Evolutionary conservation across 1,140 invertebrate genomes (phyloP).

Genomic region (Nebria ingens): DNA sequence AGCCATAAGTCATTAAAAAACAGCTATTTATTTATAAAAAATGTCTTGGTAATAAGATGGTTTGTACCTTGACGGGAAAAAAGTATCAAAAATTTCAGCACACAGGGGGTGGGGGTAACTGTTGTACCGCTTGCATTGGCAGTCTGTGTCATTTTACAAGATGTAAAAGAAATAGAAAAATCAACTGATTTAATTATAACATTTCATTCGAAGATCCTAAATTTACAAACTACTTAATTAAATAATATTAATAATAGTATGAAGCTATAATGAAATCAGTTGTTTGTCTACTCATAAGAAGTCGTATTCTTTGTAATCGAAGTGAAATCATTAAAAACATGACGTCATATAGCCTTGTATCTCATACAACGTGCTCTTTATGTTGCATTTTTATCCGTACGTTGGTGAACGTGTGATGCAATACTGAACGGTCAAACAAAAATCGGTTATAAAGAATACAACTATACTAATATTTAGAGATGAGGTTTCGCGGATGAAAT

Average conservation of each 20-base stretch:
- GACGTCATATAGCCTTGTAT: not conserved
- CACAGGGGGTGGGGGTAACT: too few relatives aligned
- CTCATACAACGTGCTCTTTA: not conserved
- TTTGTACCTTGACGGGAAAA: slow-evolving; percentile 11
- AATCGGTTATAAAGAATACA: too few relatives aligned
- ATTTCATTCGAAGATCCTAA: not conserved
- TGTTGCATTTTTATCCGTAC: slow-evolving; percentile 1
- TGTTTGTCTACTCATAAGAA: too few relatives aligned
- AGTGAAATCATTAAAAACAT: not conserved
- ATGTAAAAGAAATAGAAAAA: not conserved
- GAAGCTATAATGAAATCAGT: too few relatives aligned
- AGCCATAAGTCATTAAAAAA: slow-evolving; percentile 13
- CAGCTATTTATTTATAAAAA: slow-evolving; percentile 15
- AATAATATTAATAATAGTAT: slow-evolving; percentile 1
- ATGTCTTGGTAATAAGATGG: not conserved
- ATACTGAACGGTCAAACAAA: too few relatives aligned
- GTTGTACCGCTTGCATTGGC: too few relatives aligned
- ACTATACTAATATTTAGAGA: too few relatives aligned
- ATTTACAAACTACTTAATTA: slow-evolving; percentile 6
- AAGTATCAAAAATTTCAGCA: not conserved
- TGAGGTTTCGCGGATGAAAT: not conserved
- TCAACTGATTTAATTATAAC: too few relatives aligned
- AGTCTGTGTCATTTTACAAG: slow-evolving; percentile 10
- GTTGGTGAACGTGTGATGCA: too few relatives aligned
- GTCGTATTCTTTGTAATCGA: too few relatives aligned